These are phyloP conservation scores for Siphamia tubifer DNA, from an alignment of 2,113 vertebrate species.

Conservation along the genomic window DNA sequence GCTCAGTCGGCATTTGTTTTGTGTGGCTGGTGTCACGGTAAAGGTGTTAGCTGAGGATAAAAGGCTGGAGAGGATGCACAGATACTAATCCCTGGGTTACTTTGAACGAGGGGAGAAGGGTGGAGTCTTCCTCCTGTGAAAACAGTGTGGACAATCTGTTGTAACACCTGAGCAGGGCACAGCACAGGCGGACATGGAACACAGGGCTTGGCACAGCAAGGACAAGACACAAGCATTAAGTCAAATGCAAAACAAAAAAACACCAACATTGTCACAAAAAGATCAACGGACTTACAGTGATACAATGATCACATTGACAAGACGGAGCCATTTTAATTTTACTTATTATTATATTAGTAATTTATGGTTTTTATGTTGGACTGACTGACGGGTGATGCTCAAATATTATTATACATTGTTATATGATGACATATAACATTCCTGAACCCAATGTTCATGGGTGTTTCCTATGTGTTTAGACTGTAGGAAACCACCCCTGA, in stretches of 20 bases:
- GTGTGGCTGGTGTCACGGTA: constrained; percentile 50
- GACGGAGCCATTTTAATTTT: too few species aligned
- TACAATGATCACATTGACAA: too few species aligned
- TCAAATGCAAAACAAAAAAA: constrained; percentile 13
- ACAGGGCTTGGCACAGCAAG: constrained; percentile 19
- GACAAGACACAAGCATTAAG: constrained; percentile 6
- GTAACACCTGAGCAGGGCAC: constrained; percentile 52
- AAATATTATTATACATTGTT: too few species aligned
- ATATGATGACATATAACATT: too few species aligned
- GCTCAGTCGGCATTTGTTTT: constrained; percentile 49
- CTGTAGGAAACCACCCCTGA: not conserved
- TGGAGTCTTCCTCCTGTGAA: constrained; percentile 52
- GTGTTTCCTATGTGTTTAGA: not conserved
- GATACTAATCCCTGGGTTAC: constrained; percentile 59
- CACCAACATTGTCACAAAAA: not conserved
- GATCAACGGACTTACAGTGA: not conserved
- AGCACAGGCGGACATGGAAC: not conserved
- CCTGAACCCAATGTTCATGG: too few species aligned
- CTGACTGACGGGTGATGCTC: too few species aligned
- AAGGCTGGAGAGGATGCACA: constrained; percentile 44
- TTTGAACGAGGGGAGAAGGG: constrained; percentile 26
- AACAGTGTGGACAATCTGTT: constrained; percentile 60
- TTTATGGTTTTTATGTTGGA: too few species aligned
- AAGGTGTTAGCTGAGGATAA: constrained; percentile 62
- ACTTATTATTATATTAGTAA: too few species aligned